These are phyloP conservation scores for Epirrita christyi DNA, from an alignment of 2,888 invertebrate genomes.

Conservation along the genomic window DNA sequence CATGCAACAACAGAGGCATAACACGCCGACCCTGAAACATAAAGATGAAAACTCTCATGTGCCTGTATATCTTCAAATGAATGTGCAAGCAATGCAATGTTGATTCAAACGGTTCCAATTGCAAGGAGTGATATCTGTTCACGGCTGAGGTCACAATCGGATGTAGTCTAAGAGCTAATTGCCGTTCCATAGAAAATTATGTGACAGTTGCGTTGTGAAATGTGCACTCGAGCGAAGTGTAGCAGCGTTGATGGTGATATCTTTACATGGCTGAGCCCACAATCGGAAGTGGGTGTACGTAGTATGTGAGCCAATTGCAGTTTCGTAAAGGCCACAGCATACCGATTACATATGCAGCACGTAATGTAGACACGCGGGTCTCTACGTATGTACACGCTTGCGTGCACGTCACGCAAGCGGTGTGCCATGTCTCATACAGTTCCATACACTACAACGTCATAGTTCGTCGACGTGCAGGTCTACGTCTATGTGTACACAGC, in stretches of 20 bases:
- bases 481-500: too few relatives aligned
- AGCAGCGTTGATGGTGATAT: constrained; percentile 22
- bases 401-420: too few relatives aligned
- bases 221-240: neutral
- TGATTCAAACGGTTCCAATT: neutral
- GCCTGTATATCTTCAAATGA: neutral
- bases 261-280: constrained; percentile 27
- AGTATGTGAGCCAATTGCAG: neutral
- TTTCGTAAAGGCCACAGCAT: too few relatives aligned
- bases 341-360: too few relatives aligned
- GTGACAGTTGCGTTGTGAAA: neutral
- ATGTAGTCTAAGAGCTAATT: constrained; percentile 8
- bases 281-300: constrained; percentile 13
- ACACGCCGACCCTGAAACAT: too few relatives aligned
- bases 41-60: too few relatives aligned
- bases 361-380: too few relatives aligned
- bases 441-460: too few relatives aligned
- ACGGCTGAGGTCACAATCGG: constrained; percentile 27
- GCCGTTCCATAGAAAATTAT: neutral
- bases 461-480: too few relatives aligned
- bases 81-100: neutral
- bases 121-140: constrained; percentile 29
- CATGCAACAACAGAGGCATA: too few relatives aligned
- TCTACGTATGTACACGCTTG: too few relatives aligned
- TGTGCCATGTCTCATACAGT: too few relatives aligned